Base-by-base conservation (phyloP, 2,113 vertebrate species). In the Eulemur macaco region DNA sequence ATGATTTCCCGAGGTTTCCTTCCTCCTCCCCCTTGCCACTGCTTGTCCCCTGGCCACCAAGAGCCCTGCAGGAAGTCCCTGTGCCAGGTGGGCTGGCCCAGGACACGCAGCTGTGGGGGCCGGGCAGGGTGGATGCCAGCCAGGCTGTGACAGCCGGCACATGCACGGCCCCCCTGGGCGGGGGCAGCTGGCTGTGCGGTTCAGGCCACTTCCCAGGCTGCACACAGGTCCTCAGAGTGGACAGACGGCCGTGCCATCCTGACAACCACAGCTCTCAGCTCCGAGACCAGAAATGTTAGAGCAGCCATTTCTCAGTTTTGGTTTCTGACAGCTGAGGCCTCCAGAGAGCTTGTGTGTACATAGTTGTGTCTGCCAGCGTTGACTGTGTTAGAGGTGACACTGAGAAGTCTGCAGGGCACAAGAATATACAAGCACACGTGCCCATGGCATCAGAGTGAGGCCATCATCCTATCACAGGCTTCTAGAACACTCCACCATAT, bases 301-400 rank as follows among this genome's bases (percentile, higher is more conserved):
- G 45, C 58, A 58, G 37, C 96, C 31, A 10, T 74, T 68, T 89
- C 90, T 78, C 78, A 56, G 18, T 23, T 78, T 54, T 39, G 52
- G 47, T 94, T 76, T 87, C 56, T 94, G 50, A 68, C 81, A 52
- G 63, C 23, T 31, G 21, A 58, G 47, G 42, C 45, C 42, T 85
- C 81, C 14, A 1, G 73, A 87, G 81, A 69, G 71, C 37, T 37
- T 86, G 15, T 3, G 13, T 88, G 8, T 52, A 23, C 1, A 2
- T 66, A 37, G 6, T 10, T 1, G 0, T 78, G 3, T 39, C 34
- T 63, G 0, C 69, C 13, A 10, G 0, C 10, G 29, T 12, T 71
- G 50, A 68, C 76, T 3, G 2, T 18, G 50, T 42, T 78, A 52
- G 68, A 84, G 31, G 60, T 71, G 15, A 29, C 69, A 86, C 37